phyloP scores from a whole-genome alignment of 2,113 vertebrate genomes.

The Erythrolamprus reginae region DNA sequence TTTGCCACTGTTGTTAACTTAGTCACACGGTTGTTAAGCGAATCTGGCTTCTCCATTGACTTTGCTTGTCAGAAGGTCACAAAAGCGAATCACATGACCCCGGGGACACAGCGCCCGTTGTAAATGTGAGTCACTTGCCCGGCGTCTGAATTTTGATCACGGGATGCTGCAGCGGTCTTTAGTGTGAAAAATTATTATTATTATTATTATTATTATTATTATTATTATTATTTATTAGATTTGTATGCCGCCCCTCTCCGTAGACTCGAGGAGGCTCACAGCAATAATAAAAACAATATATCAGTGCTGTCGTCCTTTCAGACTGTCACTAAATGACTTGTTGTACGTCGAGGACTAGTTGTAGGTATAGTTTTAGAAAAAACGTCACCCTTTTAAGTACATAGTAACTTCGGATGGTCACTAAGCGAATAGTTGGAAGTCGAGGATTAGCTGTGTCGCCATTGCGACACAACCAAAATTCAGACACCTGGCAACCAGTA shows the following conservation, averaged over 20 bases:
- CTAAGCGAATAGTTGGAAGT: not conserved
- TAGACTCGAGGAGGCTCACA: too few relatives aligned
- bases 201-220: too few relatives aligned
- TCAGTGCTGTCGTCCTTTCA: not conserved
- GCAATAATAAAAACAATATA: too few relatives aligned
- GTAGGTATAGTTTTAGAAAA: not conserved
- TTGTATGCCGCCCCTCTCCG: too few relatives aligned
- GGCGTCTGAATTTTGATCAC: not conserved
- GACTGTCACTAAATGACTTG: not conserved
- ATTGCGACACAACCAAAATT: not conserved
- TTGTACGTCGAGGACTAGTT: not conserved
- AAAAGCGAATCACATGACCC: not conserved
- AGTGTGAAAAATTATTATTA: too few relatives aligned
- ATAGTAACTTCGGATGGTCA: not conserved
- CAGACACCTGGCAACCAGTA: too few relatives aligned
- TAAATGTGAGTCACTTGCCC: not conserved
- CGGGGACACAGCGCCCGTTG: not conserved
- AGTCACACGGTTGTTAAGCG: not conserved
- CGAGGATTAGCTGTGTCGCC: not conserved
- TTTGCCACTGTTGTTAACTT: not conserved
- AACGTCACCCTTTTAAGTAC: not conserved
- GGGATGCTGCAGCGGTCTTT: not conserved
- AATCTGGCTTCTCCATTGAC: not conserved
- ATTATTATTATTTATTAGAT: too few relatives aligned
- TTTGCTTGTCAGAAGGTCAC: not conserved